Conservation (phyloP, 2,113 vertebrate species). For the Varanus komodoensis region DNA sequence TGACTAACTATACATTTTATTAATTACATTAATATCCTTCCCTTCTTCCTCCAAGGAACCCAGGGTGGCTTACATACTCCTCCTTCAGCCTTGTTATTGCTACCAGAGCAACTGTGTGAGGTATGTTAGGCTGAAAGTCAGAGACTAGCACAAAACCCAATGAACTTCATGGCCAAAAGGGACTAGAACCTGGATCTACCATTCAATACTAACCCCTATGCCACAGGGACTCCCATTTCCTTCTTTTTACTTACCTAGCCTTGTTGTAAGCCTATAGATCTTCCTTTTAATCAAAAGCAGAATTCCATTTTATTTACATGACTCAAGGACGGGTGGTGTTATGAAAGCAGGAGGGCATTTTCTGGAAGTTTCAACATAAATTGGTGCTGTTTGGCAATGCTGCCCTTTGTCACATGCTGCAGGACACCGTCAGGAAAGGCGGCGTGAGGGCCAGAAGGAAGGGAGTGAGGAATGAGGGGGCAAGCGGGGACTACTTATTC, state of each 20-base stretch:
- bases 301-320: slow-evolving; percentile 24
- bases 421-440: not conserved
- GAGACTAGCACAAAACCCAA: too few relatives aligned
- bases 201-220: too few relatives aligned
- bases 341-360: not conserved
- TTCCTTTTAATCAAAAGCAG: slow-evolving; percentile 10
- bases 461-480: not conserved
- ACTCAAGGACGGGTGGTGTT: not conserved
- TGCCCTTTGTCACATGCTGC: not conserved
- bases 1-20: too few relatives aligned
- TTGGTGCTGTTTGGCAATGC: not conserved
- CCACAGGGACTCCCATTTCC: too few relatives aligned
- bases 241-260: not conserved
- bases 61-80: too few relatives aligned
- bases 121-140: too few relatives aligned
- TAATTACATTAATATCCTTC: too few relatives aligned
- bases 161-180: too few relatives aligned
- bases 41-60: too few relatives aligned
- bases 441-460: not conserved
- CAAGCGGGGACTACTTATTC: not conserved
- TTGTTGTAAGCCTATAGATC: not conserved
- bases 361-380: not conserved
- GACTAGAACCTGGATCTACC: too few relatives aligned
- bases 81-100: too few relatives aligned
- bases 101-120: not conserved